Base-by-base conservation (phyloP, 1,140 invertebrate genomes). In the Drosophila repletoides region DNA sequence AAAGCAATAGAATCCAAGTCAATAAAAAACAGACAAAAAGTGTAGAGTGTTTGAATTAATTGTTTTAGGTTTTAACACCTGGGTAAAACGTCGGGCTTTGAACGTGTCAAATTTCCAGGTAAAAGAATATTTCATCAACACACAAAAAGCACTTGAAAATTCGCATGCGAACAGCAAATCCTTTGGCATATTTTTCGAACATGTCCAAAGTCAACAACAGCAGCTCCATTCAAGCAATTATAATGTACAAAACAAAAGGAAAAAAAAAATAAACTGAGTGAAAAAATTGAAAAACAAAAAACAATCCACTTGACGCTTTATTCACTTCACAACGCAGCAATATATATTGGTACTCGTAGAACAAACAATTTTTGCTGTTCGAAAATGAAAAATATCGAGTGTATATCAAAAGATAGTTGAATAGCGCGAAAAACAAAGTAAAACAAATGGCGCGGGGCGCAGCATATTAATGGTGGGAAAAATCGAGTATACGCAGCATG, bases 81-180 rank as follows among this genome's bases (percentile, higher is more conserved):
- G n/a, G 10, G 10, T 1, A 36, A 19, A 19, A 17, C 15, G 26
- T 52, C 26, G 24, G 24, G 58, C 15, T 28, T 55, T 24, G 38
- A 36, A 63, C 61, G 61, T 64, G 61, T 56, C 61, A 56, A 65
- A 65, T 65, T 53, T 52, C 26, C 34, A 40, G 53, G 33, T 56
- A 41, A 21, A 22, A 22, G 24, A 24, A 64, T 41, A 40, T 40
- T 40, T 5, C 43, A 66, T 58, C 36, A 63, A 26, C 29, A 36
- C 29, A 14, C 38, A 53, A 43, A 63, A 63, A 63, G 15, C 33
- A 59, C 55, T 59, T 36, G 5, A 64, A 46, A 29, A 24, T 46
- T 17, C 33, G 51, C 14, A 12, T 10, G 7, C 29, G 10, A 9
- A 31, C 17, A 21, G 21, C 10, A 66, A 66, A 66, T 59, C 55